Conservation (phyloP, 1,140 invertebrate species). For the Drosophila auraria region DNA sequence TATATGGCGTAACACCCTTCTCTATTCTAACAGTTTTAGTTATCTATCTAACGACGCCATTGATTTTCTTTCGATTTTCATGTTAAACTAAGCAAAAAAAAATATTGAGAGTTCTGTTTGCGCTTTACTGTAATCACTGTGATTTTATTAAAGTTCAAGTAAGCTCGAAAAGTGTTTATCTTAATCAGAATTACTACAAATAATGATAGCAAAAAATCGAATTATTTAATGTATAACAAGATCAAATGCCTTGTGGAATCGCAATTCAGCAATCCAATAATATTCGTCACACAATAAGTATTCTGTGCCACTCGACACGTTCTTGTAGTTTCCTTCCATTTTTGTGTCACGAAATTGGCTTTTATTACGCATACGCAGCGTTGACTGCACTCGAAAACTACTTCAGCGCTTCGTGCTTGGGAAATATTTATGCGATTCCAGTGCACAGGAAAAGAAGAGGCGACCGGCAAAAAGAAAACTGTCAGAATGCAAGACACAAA, state of each 20-base stretch:
- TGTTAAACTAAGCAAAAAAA: background rate
- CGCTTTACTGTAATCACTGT: background rate
- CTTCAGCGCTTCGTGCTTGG: constrained; percentile 21
- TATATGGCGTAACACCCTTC: background rate
- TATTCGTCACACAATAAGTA: constrained; percentile 8
- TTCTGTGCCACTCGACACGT: constrained; percentile 20
- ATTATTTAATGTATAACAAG: background rate
- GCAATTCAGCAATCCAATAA: constrained; percentile 7
- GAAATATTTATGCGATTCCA: constrained; percentile 51
- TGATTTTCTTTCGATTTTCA: constrained; percentile 56
- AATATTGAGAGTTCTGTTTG: background rate
- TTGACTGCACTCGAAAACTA: constrained; percentile 63
- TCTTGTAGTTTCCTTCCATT: constrained; percentile 15
- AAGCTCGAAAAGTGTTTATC: background rate
- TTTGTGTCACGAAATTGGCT: constrained; percentile 32
- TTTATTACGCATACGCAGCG: constrained; percentile 63
- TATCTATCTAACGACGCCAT: constrained; percentile 40
- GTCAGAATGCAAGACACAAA: constrained; percentile 69
- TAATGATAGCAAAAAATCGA: background rate
- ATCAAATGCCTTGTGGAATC: background rate
- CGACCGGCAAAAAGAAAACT: constrained; percentile 55
- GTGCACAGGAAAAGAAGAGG: constrained; percentile 21
- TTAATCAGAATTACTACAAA: background rate
- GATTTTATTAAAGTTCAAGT: background rate
- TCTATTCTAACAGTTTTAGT: constrained; percentile 19